Evolutionary conservation across 2,113 vertebrate genomes (phyloP).

Genomic region (Rhipidura dahli): DNA sequence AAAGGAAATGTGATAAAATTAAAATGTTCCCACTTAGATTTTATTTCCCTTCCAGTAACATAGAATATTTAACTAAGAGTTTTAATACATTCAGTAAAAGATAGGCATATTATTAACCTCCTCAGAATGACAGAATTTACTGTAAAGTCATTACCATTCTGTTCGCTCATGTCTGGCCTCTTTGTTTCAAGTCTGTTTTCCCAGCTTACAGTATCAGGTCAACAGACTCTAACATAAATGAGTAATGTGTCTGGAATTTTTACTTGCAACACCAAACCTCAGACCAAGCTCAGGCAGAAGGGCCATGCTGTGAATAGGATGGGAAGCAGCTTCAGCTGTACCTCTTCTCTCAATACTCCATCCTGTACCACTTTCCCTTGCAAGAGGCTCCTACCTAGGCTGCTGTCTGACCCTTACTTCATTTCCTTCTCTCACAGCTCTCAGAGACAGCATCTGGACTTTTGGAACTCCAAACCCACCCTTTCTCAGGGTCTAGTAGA

Average conservation of each 20-base stretch:
- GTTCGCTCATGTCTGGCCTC: conserved; percentile 58
- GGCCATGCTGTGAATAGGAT: neutral
- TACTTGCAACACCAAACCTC: conserved; percentile 65
- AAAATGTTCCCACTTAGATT: conserved; percentile 49
- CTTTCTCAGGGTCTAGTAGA: conserved; percentile 1
- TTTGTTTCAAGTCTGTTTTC: conserved; percentile 67
- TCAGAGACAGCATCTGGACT: conserved; percentile 16
- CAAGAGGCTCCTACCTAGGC: neutral
- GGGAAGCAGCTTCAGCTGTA: conserved; percentile 16
- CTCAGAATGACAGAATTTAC: conserved; percentile 50
- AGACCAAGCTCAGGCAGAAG: conserved; percentile 12
- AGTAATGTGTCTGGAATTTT: conserved; percentile 69
- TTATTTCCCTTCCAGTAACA: conserved; percentile 65
- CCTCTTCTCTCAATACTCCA: neutral
- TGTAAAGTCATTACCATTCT: conserved; percentile 60
- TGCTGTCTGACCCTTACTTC: neutral
- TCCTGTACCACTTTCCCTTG: neutral
- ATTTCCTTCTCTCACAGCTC: conserved; percentile 19
- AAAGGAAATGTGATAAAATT: conserved; percentile 59
- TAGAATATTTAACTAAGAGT: conserved; percentile 57
- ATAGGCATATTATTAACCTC: conserved; percentile 52
- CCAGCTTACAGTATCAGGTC: conserved; percentile 64
- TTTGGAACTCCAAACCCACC: neutral
- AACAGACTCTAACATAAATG: conserved; percentile 62
- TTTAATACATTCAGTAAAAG: conserved; percentile 55